Base-by-base conservation (phyloP, 2,113 vertebrate species). In the Cyanistes caeruleus region DNA sequence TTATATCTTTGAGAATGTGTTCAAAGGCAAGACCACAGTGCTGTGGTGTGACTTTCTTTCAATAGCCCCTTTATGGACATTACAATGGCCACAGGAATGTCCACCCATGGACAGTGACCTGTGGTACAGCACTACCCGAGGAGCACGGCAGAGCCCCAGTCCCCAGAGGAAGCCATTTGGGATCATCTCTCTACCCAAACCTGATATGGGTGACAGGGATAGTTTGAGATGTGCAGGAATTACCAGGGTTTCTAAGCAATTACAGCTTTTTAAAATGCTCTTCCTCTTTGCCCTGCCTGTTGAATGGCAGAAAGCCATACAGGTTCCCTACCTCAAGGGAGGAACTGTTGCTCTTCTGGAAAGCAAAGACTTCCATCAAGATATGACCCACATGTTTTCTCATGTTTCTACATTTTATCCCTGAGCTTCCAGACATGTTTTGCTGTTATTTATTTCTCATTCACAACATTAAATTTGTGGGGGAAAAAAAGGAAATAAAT, bases 1-100 rank as follows among this genome's bases (percentile, higher is more conserved):
- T 98, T 98, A 98, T 97, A 97, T 98, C 97, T 97, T 96, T 93
- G 92, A 87, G 92, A 97, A 93, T 51, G 68, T 35, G 93, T 96
- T 96, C 92, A 91, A 88, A 96, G 96, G 90, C 89, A 93, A 93
- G 83, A 64, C 89, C 95, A 80, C 84, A 93, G 69, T 80, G 85
- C 96, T 92, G 85, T 92, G 96, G 94, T 87, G 96, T 96, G 95
- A 92, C 95, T 98, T 96, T 94, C 92, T 97, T 96, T 97, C 98
- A 97, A 70, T 95, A 96, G 79, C 67, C 94, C 79, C 96, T 98
- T 97, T 97, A 96, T 78, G 90, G 96, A 90, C 48, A 24, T 89
- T 95, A 95, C 97, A 98, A 97, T 96, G 97, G 96, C 90, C 97
- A 89, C 58, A 94, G 96, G 78, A 97, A 93, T n/a, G n/a, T 89